Evolutionary conservation across 2,888 invertebrate genomes (phyloP).

Genomic region (Ypsolopha scabrella): DNA sequence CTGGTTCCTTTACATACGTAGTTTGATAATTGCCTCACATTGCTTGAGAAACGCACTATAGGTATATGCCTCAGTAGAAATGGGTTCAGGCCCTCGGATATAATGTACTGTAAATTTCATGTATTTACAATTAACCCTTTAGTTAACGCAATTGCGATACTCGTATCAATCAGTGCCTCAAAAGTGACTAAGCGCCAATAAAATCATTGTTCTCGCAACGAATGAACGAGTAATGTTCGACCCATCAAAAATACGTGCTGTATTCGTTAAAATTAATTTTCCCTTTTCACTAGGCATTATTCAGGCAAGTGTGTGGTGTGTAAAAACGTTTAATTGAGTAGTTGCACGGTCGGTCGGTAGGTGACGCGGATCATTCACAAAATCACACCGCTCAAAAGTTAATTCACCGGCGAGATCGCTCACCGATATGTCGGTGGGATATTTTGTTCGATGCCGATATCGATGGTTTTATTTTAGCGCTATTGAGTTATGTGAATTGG

Average conservation of each 20-base stretch:
- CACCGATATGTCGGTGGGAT: not conserved
- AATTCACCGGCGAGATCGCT: conserved; percentile 8
- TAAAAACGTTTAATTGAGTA: conserved; percentile 64
- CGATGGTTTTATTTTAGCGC: conserved; percentile 2
- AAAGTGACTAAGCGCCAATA: not conserved
- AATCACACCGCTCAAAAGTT: conserved; percentile 37
- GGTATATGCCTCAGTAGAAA: too few relatives aligned
- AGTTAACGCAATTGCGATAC: not conserved
- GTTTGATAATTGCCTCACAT: too few relatives aligned
- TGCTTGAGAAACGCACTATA: too few relatives aligned
- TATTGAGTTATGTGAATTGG: not conserved
- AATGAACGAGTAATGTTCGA: not conserved
- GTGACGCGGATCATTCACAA: conserved; percentile 38
- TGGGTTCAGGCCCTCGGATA: too few relatives aligned
- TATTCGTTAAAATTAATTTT: not conserved
- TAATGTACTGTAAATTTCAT: too few relatives aligned
- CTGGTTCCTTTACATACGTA: too few relatives aligned
- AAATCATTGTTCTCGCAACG: too few relatives aligned
- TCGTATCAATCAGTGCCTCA: not conserved
- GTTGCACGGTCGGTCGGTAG: conserved; percentile 18
- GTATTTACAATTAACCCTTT: too few relatives aligned
- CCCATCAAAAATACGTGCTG: not conserved
- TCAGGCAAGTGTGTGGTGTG: conserved; percentile 49
- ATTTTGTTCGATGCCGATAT: not conserved
- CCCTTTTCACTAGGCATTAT: conserved; percentile 27